Evolutionary conservation across 2,888 invertebrate genomes (phyloP).

Genomic region (Ernsta delagoae): DNA sequence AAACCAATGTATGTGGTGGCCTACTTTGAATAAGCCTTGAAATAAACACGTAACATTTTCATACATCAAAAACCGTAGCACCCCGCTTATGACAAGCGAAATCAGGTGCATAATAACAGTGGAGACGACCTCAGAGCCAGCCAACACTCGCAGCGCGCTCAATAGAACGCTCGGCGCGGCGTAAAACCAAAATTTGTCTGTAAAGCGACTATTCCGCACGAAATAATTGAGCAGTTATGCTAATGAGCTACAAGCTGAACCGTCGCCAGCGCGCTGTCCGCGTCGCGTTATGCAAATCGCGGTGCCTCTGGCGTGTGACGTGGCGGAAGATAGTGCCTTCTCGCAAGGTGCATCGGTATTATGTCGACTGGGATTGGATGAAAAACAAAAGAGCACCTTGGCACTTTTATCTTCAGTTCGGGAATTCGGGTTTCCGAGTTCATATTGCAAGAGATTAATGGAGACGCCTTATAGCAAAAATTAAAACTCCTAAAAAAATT

Average conservation of each 20-base stretch:
- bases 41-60: too few relatives aligned
- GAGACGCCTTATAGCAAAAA: too few relatives aligned
- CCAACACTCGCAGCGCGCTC: conserved; percentile 16
- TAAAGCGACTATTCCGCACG: conserved; percentile 76
- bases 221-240: conserved; percentile 83
- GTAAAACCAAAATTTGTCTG: conserved; percentile 73
- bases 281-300: conserved; percentile 73
- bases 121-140: neutral
- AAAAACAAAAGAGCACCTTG: neutral
- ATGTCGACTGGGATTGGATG: neutral
- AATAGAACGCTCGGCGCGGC: conserved; percentile 44
- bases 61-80: too few relatives aligned
- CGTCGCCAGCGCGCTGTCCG: conserved; percentile 76
- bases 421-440: too few relatives aligned
- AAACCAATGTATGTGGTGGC: too few relatives aligned
- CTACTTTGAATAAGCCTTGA: too few relatives aligned
- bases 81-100: neutral
- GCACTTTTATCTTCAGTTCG: neutral
- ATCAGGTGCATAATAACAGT: conserved; percentile 5
- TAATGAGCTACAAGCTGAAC: conserved; percentile 78
- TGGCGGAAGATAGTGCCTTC: conserved; percentile 20
- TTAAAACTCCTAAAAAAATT: too few relatives aligned
- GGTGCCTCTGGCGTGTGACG: conserved; percentile 45
- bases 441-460: neutral
- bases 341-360: conserved; percentile 2